Evolutionary conservation across 2,113 vertebrate species (phyloP).

Genomic region (Chiloscyllium plagiosum): DNA sequence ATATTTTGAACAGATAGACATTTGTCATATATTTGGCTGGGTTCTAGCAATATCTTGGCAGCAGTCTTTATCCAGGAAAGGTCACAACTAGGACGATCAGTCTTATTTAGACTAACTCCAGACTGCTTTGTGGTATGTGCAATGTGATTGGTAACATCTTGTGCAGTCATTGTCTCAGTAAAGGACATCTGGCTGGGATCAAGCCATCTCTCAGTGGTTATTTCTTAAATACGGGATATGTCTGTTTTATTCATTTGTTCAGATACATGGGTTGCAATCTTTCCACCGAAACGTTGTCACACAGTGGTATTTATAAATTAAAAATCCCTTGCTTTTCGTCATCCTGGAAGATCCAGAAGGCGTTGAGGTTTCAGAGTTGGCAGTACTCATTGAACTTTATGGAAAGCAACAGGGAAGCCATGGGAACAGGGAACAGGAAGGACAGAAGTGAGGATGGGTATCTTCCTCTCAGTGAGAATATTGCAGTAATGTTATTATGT

Average conservation of each 20-base stretch:
- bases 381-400: background rate
- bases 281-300: background rate
- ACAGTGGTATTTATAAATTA: background rate
- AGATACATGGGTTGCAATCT: background rate
- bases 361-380: background rate
- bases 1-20: constrained; percentile 19
- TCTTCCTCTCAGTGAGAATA: background rate
- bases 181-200: constrained; percentile 22
- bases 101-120: constrained; percentile 2
- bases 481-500: background rate
- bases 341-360: background rate
- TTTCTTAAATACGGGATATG: background rate
- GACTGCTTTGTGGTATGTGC: background rate
- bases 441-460: background rate
- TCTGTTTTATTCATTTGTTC: background rate
- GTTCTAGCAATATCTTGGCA: background rate
- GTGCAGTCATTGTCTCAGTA: background rate
- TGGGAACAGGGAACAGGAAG: background rate
- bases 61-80: background rate
- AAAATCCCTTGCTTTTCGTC: background rate
- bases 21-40: constrained; percentile 4
- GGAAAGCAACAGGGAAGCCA: background rate
- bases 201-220: background rate
- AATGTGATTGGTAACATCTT: background rate
- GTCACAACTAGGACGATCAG: background rate